Conservation (phyloP, 1,140 invertebrate species). For the Apolygus lucorum region DNA sequence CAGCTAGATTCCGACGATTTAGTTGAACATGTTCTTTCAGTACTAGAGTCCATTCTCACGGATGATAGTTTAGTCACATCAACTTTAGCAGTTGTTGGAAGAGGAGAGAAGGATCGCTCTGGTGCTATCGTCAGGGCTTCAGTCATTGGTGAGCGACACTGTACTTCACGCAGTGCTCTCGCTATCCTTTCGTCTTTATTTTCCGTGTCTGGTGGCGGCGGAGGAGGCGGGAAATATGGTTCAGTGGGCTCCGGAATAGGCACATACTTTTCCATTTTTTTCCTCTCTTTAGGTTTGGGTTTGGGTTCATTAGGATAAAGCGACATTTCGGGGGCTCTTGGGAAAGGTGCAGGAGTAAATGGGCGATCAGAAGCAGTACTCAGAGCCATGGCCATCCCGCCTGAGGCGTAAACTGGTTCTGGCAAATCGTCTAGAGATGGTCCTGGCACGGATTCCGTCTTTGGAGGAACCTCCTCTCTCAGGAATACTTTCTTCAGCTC, state of each 20-base stretch:
- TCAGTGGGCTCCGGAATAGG: background rate
- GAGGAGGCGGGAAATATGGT: conserved; percentile 9
- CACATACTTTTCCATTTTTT: background rate
- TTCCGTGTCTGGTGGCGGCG: conserved; percentile 28
- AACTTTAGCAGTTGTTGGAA: conserved; percentile 10
- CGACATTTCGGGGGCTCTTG: conserved; percentile 23
- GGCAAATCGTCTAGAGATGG: conserved; percentile 16
- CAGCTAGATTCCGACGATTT: background rate
- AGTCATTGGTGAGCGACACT: conserved; percentile 46
- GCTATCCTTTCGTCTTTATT: conserved; percentile 13
- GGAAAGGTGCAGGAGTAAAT: conserved; percentile 29
- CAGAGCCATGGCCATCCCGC: conserved; percentile 29
- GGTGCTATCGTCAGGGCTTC: conserved; percentile 58
- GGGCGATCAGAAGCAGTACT: conserved; percentile 31
- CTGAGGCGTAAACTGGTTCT: conserved; percentile 22
- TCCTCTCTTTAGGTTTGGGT: conserved; percentile 2
- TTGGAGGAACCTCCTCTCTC: background rate
- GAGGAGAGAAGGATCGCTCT: conserved; percentile 48
- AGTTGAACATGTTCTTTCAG: too few species aligned
- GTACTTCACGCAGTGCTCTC: conserved; percentile 28
- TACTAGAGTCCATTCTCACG: conserved; percentile 24
- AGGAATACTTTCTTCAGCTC: conserved; percentile 29
- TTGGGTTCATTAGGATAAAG: background rate
- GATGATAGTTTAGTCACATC: background rate
- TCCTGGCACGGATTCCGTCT: conserved; percentile 10